Evolutionary conservation across 2,797 vertebrate species (phyloP).

Genomic region (Ptychadena robeensis): DNA sequence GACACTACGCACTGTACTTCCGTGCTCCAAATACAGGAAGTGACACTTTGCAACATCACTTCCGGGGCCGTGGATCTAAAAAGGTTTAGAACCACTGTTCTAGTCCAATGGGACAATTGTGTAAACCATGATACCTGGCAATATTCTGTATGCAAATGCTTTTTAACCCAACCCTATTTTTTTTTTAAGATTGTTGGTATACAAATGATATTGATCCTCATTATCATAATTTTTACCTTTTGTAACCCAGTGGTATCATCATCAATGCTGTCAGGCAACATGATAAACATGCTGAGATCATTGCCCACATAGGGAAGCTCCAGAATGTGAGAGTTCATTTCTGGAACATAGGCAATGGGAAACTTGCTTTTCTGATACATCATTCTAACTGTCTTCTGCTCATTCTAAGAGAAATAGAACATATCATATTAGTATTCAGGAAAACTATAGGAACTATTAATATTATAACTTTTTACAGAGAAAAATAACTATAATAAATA

Average conservation of each 20-base stretch:
- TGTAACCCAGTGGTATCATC: conserved; percentile 78
- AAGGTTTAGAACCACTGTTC: too few species aligned
- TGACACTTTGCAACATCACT: too few species aligned
- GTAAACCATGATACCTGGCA: too few species aligned
- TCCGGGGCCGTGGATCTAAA: too few species aligned
- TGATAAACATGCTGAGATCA: conserved; percentile 89
- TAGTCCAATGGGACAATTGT: too few species aligned
- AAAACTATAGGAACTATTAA: background rate
- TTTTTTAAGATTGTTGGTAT: too few species aligned
- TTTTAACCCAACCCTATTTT: too few species aligned
- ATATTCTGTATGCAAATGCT: too few species aligned
- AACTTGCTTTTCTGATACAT: conserved; percentile 87
- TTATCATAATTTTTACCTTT: conserved; percentile 73
- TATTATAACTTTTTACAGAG: too few species aligned
- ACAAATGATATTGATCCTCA: background rate
- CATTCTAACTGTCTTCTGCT: conserved; percentile 85
- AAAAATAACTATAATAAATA: too few species aligned
- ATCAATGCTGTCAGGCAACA: conserved; percentile 80
- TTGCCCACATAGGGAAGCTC: conserved; percentile 82
- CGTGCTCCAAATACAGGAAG: too few species aligned
- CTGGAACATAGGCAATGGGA: conserved; percentile 77
- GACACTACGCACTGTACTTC: too few species aligned
- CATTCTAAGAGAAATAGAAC: conserved; percentile 73
- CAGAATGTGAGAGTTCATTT: conserved; percentile 78
- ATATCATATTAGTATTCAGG: background rate